These are phyloP conservation scores for Sussaba pulchella DNA, from an alignment of 2,888 invertebrate species.

Conservation along the genomic window DNA sequence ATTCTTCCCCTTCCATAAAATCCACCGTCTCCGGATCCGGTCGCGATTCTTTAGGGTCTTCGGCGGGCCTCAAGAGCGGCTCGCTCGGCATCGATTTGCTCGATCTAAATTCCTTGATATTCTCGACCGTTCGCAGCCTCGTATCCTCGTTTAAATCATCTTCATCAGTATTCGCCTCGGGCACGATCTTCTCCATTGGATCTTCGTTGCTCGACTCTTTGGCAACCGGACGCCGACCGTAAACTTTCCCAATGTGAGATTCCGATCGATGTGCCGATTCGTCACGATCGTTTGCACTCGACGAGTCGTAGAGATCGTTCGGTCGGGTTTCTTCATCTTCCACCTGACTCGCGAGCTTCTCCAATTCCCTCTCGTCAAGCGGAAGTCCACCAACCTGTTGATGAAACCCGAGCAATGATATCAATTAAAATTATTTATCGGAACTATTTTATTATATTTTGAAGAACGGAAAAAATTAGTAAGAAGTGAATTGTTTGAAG, in stretches of 20 bases:
- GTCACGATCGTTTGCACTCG: slow-evolving; percentile 38
- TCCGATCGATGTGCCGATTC: slow-evolving; percentile 11
- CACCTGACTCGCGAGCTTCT: slow-evolving; percentile 72
- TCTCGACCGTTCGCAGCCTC: slow-evolving; percentile 31
- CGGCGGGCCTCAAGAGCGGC: slow-evolving; percentile 45
- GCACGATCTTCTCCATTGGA: slow-evolving; percentile 17
- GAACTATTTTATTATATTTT: too few species aligned
- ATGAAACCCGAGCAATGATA: neutral
- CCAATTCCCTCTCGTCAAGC: slow-evolving; percentile 69
- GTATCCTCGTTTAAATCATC: slow-evolving; percentile 16
- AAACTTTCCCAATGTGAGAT: slow-evolving; percentile 15
- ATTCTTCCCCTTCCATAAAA: slow-evolving; percentile 64
- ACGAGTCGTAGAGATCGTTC: slow-evolving; percentile 72
- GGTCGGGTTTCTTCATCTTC: slow-evolving; percentile 72
- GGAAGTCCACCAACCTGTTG: slow-evolving; percentile 71
- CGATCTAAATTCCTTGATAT: slow-evolving; percentile 57
- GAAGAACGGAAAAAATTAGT: too few species aligned
- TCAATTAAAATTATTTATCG: slow-evolving; percentile 25
- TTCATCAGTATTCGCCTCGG: slow-evolving; percentile 23
- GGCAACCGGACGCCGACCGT: slow-evolving; percentile 2
- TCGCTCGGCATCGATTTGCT: slow-evolving; percentile 37
- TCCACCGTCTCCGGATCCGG: slow-evolving; percentile 49
- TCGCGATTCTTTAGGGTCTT: slow-evolving; percentile 60
- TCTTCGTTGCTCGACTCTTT: slow-evolving; percentile 25
- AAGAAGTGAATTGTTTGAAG: too few species aligned